Conservation (phyloP, 1,140 invertebrate genomes). For the Drosophila nikananu region DNA sequence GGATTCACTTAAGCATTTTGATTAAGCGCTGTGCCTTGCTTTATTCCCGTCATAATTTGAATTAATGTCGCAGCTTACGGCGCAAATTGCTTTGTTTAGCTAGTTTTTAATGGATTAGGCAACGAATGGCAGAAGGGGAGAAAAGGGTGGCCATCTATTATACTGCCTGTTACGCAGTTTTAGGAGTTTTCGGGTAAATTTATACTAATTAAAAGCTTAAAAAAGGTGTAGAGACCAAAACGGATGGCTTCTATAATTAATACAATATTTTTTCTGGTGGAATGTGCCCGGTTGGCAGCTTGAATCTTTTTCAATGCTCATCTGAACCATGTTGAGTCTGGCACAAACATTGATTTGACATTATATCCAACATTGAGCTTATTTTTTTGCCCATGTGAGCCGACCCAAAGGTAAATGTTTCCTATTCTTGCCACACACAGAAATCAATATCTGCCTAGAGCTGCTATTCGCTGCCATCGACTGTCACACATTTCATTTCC, state of each 20-base stretch:
- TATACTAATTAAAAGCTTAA: conserved; percentile 10
- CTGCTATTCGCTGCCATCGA: conserved; percentile 37
- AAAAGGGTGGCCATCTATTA: conserved; percentile 12
- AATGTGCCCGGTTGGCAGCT: background rate
- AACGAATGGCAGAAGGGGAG: background rate
- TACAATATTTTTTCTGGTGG: background rate
- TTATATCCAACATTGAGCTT: conserved; percentile 10
- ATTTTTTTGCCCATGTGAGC: conserved; percentile 14
- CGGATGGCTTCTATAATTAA: background rate
- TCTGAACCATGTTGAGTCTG: background rate
- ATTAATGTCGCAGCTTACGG: conserved; percentile 29
- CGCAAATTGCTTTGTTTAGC: conserved; percentile 44
- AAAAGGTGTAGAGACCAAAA: background rate
- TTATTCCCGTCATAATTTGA: conserved; percentile 53
- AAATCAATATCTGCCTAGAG: conserved; percentile 65
- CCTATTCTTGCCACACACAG: conserved; percentile 32
- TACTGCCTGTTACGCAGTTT: background rate
- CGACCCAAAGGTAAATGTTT: conserved; percentile 27
- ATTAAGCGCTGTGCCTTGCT: conserved; percentile 48
- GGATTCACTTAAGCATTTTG: conserved; percentile 55
- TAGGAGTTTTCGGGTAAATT: conserved; percentile 7
- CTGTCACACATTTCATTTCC: conserved; percentile 73
- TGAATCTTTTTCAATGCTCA: background rate
- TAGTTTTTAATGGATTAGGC: conserved; percentile 48
- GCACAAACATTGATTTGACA: conserved; percentile 33